phyloP scores from a whole-genome alignment of 1,140 invertebrate genomes.

The Leptestheria dahalacensis region DNA sequence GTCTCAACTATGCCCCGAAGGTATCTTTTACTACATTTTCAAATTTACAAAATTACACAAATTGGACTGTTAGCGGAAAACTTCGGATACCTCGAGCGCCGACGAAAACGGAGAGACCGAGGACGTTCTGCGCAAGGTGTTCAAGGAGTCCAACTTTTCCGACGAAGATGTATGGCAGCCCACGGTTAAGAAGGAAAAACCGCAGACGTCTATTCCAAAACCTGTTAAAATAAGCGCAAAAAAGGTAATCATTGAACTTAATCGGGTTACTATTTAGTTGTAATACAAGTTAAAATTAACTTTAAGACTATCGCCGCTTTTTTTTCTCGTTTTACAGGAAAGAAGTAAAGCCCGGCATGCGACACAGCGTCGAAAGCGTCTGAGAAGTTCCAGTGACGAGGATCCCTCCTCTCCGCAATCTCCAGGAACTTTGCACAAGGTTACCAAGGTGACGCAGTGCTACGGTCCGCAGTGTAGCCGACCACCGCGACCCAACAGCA shows the following conservation, averaged over 20 bases:
- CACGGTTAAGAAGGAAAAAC: constrained; percentile 6
- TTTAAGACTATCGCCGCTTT: no score
- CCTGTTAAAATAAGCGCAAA: background rate
- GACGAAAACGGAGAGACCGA: constrained; percentile 22
- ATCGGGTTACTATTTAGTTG: no score
- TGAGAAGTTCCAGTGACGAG: constrained; percentile 9
- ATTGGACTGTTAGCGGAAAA: background rate
- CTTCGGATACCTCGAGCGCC: no score
- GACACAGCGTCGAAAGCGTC: background rate
- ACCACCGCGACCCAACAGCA: constrained; percentile 62
- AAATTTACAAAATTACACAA: constrained; percentile 20
- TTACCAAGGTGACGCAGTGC: constrained; percentile 47
- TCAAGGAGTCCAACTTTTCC: constrained; percentile 17
- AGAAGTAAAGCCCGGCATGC: background rate
- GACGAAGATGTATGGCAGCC: constrained; percentile 18
- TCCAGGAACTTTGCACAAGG: constrained; percentile 25
- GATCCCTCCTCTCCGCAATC: background rate
- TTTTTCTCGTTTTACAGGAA: background rate
- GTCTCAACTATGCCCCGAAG: constrained; percentile 2
- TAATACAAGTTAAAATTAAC: no score
- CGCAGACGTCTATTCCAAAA: background rate
- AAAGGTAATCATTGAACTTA: constrained; percentile 5
- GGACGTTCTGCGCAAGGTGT: background rate
- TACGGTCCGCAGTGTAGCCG: constrained; percentile 74
- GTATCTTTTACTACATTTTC: background rate